Base-by-base conservation (phyloP, 2,113 vertebrate genomes). In the Nerophis lumbriciformis region DNA sequence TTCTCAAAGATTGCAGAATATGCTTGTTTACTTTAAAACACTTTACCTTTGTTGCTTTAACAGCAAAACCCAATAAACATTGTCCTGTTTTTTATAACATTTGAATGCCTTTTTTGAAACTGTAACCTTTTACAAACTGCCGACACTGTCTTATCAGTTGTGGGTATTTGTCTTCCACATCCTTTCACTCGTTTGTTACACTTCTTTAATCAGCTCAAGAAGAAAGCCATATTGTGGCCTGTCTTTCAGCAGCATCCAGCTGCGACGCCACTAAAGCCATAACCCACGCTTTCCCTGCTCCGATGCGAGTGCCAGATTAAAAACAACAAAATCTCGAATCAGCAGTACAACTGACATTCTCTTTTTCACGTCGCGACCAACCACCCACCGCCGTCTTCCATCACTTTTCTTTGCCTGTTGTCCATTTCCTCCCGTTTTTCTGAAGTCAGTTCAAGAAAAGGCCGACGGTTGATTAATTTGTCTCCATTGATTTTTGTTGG, bases 181-280 rank as follows among this genome's bases (percentile, higher is more conserved):
- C 71, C 78, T 66, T 73, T 81, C 73, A 68, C 79, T 79, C 75
- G 75, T 68, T 77, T 75, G 80, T 73, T 83, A 71, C 63, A 70
- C 71, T 62, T 81, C 87, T 49, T 91, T 92, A 91, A 91, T 92
- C 90, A 92, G 83, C 59, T 64, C 64, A 54, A 80, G 84, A 88
- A 85, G 81, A 87, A 81, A 86, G 78, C 72, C 19, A 65, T 89
- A 86, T 90, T 92, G 83, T 88, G 83, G 64, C 59, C 71, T 52
- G 78, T 88, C 87, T 90, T 84, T 91, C 88, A 87, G 60, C 87
- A 3, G 56, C 5, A 51, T 71, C 71, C 77, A 48, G 65, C 72
- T 56, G 36, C 59, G 77, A 86, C 83, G 71, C 78, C 75, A 63
- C 75, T 76, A 70, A 72, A 73, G 71, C 69, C 73, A 1, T 59